A percentile compares a stretch with the other conserved stretches of the same genome.
phyloP scores from a whole-genome alignment of 2,113 vertebrate genomes.

The Falco punctatus region DNA sequence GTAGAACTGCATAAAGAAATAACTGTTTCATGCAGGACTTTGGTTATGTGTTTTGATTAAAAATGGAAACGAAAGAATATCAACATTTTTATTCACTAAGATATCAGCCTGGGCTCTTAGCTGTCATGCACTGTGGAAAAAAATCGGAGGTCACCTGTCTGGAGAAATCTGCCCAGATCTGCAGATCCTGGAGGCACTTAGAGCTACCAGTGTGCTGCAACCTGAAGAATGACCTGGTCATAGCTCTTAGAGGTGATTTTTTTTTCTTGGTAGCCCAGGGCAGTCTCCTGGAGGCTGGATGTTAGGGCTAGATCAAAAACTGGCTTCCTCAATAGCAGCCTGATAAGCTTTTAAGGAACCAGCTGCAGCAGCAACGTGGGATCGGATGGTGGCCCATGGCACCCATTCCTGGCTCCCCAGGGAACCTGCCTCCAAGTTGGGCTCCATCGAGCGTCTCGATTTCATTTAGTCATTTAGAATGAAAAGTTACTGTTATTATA shows the following conservation, averaged over 20 bases:
- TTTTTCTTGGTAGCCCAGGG: not conserved
- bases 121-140: not conserved
- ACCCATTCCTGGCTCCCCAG: not conserved
- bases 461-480: not conserved
- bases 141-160: not conserved
- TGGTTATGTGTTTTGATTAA: not conserved
- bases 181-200: not conserved
- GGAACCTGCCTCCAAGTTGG: not conserved
- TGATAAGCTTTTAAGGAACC: not conserved
- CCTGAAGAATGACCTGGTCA: not conserved
- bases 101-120: not conserved
- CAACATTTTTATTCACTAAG: not conserved
- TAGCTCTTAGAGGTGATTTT: not conserved
- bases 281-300: not conserved
- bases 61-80: not conserved
- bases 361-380: not conserved
- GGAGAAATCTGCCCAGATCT: not conserved
- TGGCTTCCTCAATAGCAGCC: not conserved
- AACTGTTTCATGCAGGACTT: not conserved
- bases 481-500: not conserved
- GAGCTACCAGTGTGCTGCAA: not conserved
- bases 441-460: not conserved
- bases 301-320: not conserved
- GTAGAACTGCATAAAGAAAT: not conserved
- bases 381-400: not conserved